A percentile compares a stretch with the other conserved stretches of the same genome.
These are phyloP conservation scores for Apostichopus parvimensis DNA, from an alignment of 35 echinoderm and acorn worm genomes.

Conservation along the genomic window DNA sequence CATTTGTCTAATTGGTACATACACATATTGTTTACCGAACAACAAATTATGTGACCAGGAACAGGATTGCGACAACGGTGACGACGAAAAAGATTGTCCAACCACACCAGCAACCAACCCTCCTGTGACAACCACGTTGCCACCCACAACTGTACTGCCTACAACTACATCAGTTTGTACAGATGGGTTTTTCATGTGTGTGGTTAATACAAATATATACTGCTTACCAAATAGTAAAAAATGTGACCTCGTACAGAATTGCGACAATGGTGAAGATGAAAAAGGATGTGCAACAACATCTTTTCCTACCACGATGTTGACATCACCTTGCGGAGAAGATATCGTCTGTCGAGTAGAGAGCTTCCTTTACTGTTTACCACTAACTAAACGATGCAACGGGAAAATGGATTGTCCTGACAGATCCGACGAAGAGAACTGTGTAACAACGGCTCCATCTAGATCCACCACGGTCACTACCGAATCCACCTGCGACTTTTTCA, in stretches of 20 bases:
- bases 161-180: not conserved
- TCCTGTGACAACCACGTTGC: not conserved
- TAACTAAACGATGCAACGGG: conserved; percentile 6
- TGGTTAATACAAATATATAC: not conserved
- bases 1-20: not conserved
- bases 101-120: not conserved
- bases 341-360: not conserved
- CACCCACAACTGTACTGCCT: not conserved
- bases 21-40: not conserved
- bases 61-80: conserved; percentile 1
- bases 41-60: not conserved
- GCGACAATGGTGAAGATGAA: conserved; percentile 25
- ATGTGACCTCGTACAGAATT: conserved; percentile 12
- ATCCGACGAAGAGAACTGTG: conserved; percentile 22
- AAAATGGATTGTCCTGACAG: conserved; percentile 25
- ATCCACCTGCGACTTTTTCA: not conserved
- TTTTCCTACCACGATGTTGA: not conserved
- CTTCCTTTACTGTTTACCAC: not conserved
- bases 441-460: not conserved
- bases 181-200: conserved; percentile 5
- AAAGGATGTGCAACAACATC: not conserved
- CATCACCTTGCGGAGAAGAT: not conserved
- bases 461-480: not conserved
- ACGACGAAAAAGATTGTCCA: conserved; percentile 4
- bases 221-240: conserved; percentile 13